Conservation (phyloP, 2,797 vertebrate species). For the Mormyrus proboscirostris region DNA sequence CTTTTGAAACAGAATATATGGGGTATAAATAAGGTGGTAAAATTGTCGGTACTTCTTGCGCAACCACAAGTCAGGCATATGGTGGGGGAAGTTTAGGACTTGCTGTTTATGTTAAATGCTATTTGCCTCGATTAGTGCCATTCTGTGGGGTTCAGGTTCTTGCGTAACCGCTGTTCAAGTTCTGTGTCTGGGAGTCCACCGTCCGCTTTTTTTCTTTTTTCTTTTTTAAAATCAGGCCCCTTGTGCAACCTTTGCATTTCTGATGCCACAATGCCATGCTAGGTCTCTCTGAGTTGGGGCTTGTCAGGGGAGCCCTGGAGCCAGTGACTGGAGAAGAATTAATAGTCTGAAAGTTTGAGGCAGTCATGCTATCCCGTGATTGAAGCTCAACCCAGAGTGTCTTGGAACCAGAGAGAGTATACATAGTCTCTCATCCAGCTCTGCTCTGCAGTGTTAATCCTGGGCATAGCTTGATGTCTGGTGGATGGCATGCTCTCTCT, state of each 20-base stretch:
- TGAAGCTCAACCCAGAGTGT: slow-evolving; percentile 29
- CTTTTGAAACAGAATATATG: not conserved
- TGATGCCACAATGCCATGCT: not conserved
- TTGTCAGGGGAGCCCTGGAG: not conserved
- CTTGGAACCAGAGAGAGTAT: slow-evolving; percentile 5
- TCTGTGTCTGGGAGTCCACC: not conserved
- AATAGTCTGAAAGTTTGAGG: slow-evolving; percentile 20
- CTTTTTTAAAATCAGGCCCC: not conserved
- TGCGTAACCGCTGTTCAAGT: not conserved
- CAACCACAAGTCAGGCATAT: not conserved
- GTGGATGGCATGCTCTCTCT: slow-evolving; percentile 29
- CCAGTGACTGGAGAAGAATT: slow-evolving; percentile 15
- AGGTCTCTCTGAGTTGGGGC: not conserved
- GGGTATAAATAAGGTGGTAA: not conserved
- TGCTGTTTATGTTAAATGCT: not conserved
- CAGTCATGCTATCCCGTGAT: slow-evolving; percentile 11
- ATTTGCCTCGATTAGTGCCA: not conserved
- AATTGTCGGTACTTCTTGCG: not conserved
- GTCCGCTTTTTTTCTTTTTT: not conserved
- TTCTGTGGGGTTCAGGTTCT: not conserved
- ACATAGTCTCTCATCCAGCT: slow-evolving; percentile 24
- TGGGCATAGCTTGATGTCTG: slow-evolving; percentile 40
- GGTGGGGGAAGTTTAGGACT: not conserved
- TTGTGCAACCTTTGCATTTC: not conserved
- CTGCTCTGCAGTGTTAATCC: not conserved